phyloP scores from a whole-genome alignment of 2,888 invertebrate species.

The Palloptera scutellata region DNA sequence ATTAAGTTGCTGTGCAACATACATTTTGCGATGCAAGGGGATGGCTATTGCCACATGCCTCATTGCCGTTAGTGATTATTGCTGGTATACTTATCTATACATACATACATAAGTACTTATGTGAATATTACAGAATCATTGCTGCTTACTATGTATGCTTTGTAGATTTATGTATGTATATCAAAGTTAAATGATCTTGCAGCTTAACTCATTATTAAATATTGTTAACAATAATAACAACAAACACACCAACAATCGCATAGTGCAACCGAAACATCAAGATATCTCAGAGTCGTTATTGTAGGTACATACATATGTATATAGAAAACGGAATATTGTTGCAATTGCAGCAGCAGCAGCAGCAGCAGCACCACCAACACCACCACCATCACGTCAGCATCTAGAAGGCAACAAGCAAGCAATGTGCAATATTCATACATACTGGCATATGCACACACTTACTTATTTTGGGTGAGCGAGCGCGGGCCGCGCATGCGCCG shows the following conservation, averaged over 20 bases:
- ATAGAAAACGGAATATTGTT: background rate
- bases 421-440: no score
- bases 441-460: slow-evolving; percentile 5
- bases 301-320: no score
- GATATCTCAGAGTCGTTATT: background rate
- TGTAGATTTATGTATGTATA: background rate
- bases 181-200: slow-evolving; percentile 1
- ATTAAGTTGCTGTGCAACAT: no score
- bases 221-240: background rate
- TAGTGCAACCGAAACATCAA: background rate
- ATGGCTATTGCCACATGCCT: background rate
- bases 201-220: background rate
- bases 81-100: background rate
- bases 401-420: no score
- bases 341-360: no score
- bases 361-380: no score
- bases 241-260: background rate
- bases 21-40: no score
- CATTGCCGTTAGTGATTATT: background rate
- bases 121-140: no score
- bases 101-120: background rate
- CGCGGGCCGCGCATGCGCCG: slow-evolving; percentile 7
- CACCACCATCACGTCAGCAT: no score
- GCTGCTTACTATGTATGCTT: no score
- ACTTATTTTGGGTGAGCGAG: background rate